phyloP scores from a whole-genome alignment of 2,888 invertebrate species.

The Diaperis boleti region DNA sequence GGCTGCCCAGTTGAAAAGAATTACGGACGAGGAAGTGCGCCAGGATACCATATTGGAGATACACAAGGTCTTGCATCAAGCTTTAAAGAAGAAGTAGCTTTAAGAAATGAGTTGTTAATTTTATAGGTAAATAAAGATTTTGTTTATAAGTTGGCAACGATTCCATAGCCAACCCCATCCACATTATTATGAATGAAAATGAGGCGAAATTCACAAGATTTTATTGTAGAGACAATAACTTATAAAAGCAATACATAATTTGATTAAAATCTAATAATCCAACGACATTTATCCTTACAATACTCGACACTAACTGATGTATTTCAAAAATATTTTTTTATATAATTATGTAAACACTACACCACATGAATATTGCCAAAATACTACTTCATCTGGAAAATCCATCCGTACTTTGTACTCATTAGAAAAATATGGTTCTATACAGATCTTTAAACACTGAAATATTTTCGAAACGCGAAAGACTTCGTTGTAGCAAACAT shows the following conservation, averaged over 20 bases:
- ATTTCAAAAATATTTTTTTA: conserved; percentile 53
- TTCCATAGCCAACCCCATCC: no score
- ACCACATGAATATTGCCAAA: conserved; percentile 55
- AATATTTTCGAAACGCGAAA: conserved; percentile 22
- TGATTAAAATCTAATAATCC: conserved; percentile 49
- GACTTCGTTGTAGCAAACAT: conserved; percentile 39
- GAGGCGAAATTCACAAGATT: conserved; percentile 47
- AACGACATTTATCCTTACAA: conserved; percentile 50
- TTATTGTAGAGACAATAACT: conserved; percentile 49
- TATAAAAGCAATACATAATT: conserved; percentile 55
- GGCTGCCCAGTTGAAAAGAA: conserved; percentile 8
- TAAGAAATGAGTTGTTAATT: no score
- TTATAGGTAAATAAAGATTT: no score
- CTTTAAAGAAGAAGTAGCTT: conserved; percentile 2
- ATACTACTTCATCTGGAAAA: conserved; percentile 48
- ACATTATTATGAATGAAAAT: conserved; percentile 16
- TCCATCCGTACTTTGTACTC: conserved; percentile 48
- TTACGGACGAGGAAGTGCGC: background rate
- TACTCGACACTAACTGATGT: conserved; percentile 51
- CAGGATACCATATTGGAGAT: conserved; percentile 8
- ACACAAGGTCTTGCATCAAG: conserved; percentile 1
- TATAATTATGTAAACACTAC: conserved; percentile 52
- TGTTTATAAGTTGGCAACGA: no score
- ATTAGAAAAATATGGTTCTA: conserved; percentile 50
- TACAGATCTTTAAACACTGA: conserved; percentile 45